Evolutionary conservation across 2,888 invertebrate genomes (phyloP), one percentile per base, ranked within the genome.

Genomic region (Xiphydria camelus): DNA sequence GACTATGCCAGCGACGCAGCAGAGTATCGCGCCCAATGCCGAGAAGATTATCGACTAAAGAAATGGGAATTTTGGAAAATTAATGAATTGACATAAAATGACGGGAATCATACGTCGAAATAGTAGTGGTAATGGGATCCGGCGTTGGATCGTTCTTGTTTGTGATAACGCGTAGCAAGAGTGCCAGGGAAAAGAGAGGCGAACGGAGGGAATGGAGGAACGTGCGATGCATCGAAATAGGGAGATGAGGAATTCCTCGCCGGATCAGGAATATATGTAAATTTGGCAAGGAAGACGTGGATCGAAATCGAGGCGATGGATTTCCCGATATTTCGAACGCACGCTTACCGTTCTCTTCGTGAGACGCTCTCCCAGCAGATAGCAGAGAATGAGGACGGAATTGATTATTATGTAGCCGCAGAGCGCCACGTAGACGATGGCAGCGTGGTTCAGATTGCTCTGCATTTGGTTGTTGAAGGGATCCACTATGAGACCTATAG

Each of bases 361-460:
- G 12, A 81, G 73, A 1, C 79, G 75, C 62, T 87, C 86, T 19
- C 83, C 83, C 25, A 83, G 73, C 42, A 82, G 62, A 55, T 83
- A 79, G 15, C 83, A 81, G 54, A 83, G 69, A 41, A 87, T 76
- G 51, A 85, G 64, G 34, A 86, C 79, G 1, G 79, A 75, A 44
- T 84, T 84, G 70, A 87, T 83, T 54, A 87, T 79, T 61, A 85
- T 82, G 68, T 79, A 85, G 49, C 86, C 84, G 18, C 83, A 82
- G 66, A 82, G 83, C 4, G 86, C 79, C 4, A 84, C 82, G 73
- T 83, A 86, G 70, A 86, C 82, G 53, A 86, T 76, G 1, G 84
- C 86, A 26, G 83, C 80, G 62, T 85, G 79, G 53, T 78, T 75
- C 73, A 68, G 77, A 68, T 65, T 78, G 34, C 80, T 79, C 35